Conservation (phyloP, 2,797 vertebrate species). For the Sebastes cheni region DNA sequence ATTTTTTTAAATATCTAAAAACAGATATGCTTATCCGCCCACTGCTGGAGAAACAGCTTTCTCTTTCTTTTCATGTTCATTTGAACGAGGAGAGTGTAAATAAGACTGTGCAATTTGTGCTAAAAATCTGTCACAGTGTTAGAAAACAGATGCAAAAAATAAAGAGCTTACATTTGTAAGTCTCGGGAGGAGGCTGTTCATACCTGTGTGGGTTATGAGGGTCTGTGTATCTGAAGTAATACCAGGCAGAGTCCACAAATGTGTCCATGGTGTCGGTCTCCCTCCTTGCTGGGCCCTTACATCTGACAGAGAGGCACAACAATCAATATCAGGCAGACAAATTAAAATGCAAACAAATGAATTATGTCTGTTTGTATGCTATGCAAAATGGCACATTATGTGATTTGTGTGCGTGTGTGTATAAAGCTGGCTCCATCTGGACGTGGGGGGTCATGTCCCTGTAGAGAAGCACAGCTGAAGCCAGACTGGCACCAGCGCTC, state of each 20-base stretch:
- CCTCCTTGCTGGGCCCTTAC: slow-evolving; percentile 86
- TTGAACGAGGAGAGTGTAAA: slow-evolving; percentile 2
- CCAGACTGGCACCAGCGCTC: slow-evolving; percentile 61
- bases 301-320: slow-evolving; percentile 78
- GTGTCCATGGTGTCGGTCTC: slow-evolving; percentile 99
- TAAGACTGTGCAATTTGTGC: slow-evolving; percentile 11
- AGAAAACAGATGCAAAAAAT: slow-evolving; percentile 5
- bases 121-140: slow-evolving; percentile 14
- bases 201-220: slow-evolving; percentile 89
- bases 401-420: slow-evolving; percentile 4
- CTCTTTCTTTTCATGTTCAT: neutral
- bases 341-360: slow-evolving; percentile 42
- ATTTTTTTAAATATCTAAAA: slow-evolving; percentile 6
- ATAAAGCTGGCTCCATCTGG: slow-evolving; percentile 66
- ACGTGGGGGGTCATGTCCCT: slow-evolving; percentile 64
- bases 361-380: slow-evolving; percentile 37
- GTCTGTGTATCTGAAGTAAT: slow-evolving; percentile 95
- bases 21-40: slow-evolving; percentile 5
- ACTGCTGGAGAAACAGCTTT: slow-evolving; percentile 14
- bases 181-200: neutral
- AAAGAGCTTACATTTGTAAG: neutral
- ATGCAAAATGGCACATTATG: slow-evolving; percentile 46
- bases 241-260: slow-evolving; percentile 97
- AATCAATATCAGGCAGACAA: slow-evolving; percentile 49
- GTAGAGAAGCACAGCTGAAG: slow-evolving; percentile 58